Conservation (phyloP, 2,797 vertebrate genomes). For the Leontocebus nigricollis region DNA sequence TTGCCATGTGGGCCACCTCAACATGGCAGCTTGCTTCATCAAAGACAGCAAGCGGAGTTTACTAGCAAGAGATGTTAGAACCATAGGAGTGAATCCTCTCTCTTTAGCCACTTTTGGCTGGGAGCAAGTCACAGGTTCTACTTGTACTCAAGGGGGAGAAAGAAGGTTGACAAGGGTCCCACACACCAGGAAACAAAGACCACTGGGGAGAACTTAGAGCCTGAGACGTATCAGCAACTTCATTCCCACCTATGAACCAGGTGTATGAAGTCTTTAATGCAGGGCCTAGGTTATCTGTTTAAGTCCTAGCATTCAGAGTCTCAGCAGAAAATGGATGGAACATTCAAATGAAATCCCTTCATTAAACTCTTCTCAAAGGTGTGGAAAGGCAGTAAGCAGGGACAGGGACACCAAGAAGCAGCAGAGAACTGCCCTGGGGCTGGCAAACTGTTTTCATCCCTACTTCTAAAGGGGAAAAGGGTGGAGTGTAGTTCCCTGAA, state of each 20-base stretch:
- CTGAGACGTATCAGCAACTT: background rate
- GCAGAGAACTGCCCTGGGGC: background rate
- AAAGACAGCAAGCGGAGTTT: background rate
- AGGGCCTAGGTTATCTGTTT: too few species aligned
- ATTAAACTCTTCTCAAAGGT: background rate
- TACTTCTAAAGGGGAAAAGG: background rate
- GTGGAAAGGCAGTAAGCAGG: background rate
- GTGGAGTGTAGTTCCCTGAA: background rate
- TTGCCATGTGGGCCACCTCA: rapidly evolving
- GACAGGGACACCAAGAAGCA: too few species aligned
- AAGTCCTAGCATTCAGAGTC: background rate
- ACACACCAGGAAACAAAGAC: background rate
- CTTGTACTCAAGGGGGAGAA: rapidly evolving
- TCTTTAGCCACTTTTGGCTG: background rate
- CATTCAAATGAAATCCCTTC: background rate
- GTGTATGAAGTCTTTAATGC: background rate
- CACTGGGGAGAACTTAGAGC: background rate
- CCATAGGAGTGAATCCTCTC: background rate
- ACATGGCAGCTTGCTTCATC: rapidly evolving
- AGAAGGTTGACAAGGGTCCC: rapidly evolving
- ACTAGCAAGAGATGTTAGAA: rapidly evolving
- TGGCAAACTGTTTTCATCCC: background rate
- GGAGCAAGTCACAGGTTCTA: background rate
- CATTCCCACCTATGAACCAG: background rate
- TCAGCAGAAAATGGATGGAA: background rate